Base-by-base conservation (phyloP, 1,140 invertebrate species). In the Platorchestia sp. region DNA sequence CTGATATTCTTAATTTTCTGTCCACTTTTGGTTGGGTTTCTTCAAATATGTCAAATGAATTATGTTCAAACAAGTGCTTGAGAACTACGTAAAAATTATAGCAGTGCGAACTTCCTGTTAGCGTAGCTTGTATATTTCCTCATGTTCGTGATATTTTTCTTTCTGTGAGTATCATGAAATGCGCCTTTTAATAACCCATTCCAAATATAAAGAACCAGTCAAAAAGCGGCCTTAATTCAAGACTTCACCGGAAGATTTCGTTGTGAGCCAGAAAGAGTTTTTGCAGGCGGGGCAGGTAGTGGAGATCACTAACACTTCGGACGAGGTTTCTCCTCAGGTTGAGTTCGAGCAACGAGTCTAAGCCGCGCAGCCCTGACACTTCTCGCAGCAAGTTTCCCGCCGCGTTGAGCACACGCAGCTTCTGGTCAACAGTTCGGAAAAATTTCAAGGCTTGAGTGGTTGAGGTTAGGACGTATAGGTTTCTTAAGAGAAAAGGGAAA, bases 351-450 rank as follows among this genome's bases (percentile, higher is more conserved):
- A 99, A 97, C 7, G 98, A 98, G 45, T 97, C 97, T 47, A 99
- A 97, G 0, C 99, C 98, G 96, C 98, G 97, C 59, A 99, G 98
- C 97, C 98, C 97, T 97, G 98, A 96, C 95, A 99, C 98, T 95
- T 97, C 97, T 96, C 98, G 98, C 90, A 99, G 98, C 97, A 98
- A 98, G 97, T 99, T 99, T 0, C 99, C 99, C 75, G 99, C 99
- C 96, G 99, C 97, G 97, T 99, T 99, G 16, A 99, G 97, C 0
- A 99, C 98, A 97, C 99, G 98, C 5, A 99, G 97, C 96, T 98
- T 98, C 96, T 96, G 95, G 22, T 36, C 59, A 75, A 19, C 59
- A 27, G 14, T 75, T 75, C 10, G 59, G 59, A 36, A 36, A 75
- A 75, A 27, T 75, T 75, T 3, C 59, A 36, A 75, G n/a, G n/a